Conservation (phyloP, 2,113 vertebrate species). For the Gymnorhina tibicen region DNA sequence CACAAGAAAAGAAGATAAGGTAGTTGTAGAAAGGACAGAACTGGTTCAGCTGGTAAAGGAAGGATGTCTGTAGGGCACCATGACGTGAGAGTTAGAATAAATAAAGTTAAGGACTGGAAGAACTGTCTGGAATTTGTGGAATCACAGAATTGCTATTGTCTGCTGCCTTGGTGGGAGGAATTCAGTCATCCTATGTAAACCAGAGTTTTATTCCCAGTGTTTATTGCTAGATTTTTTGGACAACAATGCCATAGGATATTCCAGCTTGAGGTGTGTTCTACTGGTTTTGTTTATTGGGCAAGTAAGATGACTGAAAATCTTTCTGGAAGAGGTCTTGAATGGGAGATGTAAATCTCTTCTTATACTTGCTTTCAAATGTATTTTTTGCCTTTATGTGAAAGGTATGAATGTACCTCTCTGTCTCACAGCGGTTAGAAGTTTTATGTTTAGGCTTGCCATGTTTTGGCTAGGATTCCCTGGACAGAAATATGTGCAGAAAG, state of each 20-base stretch:
- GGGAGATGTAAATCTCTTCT: not conserved
- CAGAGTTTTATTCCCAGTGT: not conserved
- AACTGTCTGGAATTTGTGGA: not conserved
- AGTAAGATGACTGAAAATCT: not conserved
- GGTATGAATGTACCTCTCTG: constrained; percentile 19
- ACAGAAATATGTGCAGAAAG: not conserved
- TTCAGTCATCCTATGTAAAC: not conserved
- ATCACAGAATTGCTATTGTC: not conserved
- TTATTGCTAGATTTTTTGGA: not conserved
- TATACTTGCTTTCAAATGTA: not conserved
- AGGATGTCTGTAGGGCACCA: not conserved
- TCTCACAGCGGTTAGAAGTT: not conserved
- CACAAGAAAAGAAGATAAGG: not conserved
- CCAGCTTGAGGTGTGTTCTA: not conserved
- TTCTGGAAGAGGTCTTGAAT: not conserved
- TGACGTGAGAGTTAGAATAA: not conserved
- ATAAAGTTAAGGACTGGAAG: not conserved
- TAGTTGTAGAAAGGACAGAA: not conserved
- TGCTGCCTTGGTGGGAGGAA: not conserved
- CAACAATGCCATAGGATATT: not conserved
- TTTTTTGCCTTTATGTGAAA: constrained; percentile 16
- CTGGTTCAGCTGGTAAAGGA: not conserved
- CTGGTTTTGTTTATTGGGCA: not conserved
- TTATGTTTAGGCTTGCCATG: constrained; percentile 19
- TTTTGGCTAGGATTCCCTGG: constrained; percentile 34